phyloP scores from a whole-genome alignment of 2,888 invertebrate species.

The Tetragonula carbonaria region DNA sequence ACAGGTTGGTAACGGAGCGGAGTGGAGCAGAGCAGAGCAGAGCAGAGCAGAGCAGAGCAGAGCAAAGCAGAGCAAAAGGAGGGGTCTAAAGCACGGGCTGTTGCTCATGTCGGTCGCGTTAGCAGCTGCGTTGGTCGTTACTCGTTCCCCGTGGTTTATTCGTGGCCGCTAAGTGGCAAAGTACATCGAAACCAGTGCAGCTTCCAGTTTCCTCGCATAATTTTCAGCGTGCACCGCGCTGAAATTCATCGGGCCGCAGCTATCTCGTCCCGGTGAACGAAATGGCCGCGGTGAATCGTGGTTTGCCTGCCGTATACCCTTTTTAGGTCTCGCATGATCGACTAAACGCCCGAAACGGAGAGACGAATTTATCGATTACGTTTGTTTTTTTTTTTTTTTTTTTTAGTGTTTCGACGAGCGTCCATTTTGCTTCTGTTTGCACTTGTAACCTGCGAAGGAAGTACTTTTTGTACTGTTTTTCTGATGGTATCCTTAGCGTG shows the following conservation, averaged over 20 bases:
- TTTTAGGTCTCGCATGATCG: too few relatives aligned
- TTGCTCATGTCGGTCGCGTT: constrained; percentile 66
- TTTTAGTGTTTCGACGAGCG: too few relatives aligned
- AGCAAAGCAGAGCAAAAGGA: not conserved
- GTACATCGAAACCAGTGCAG: constrained; percentile 68
- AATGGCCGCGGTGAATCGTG: not conserved
- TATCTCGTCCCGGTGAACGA: constrained; percentile 34
- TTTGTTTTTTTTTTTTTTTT: too few relatives aligned
- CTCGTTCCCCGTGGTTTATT: constrained; percentile 67
- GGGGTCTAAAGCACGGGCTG: constrained; percentile 36
- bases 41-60: not conserved
- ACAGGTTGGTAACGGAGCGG: not conserved
- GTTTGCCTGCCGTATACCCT: not conserved
- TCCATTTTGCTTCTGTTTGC: too few relatives aligned
- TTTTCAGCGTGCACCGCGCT: constrained; percentile 48
- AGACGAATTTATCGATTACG: too few relatives aligned
- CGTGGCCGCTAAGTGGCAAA: constrained; percentile 67
- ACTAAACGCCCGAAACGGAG: too few relatives aligned
- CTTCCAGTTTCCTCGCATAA: constrained; percentile 54
- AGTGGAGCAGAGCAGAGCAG: not conserved
- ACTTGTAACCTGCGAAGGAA: too few relatives aligned
- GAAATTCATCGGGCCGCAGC: constrained; percentile 28
- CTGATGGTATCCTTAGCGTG: too few relatives aligned
- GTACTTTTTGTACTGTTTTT: too few relatives aligned
- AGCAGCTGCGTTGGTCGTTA: constrained; percentile 65